Percentiles rank a stretch among this genome's conserved stretches.
Conservation (phyloP, 2,113 vertebrate species). For the Dasyornis broadbenti region DNA sequence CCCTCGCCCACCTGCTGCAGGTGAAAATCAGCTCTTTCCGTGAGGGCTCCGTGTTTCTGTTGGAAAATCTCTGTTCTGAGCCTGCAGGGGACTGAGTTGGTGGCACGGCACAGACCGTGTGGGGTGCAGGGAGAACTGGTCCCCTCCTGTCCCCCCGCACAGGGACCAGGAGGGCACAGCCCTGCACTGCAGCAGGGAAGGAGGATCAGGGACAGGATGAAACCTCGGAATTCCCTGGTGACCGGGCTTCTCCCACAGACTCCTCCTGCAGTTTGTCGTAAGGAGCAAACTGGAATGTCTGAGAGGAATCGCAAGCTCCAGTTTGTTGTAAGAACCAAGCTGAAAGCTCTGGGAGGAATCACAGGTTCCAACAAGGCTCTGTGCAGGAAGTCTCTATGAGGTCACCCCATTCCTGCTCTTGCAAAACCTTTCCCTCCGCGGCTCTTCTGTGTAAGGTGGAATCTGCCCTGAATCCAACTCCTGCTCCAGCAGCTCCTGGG, state of each 20-base stretch:
- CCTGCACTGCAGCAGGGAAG: accelerated
- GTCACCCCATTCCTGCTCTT: neutral
- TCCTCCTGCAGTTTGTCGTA: neutral
- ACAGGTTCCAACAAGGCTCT: neutral
- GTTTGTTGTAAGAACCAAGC: neutral
- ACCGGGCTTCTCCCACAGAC: neutral
- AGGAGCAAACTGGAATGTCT: neutral
- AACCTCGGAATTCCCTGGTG: neutral
- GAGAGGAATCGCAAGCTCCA: neutral
- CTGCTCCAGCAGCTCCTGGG: neutral
- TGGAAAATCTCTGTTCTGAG: neutral
- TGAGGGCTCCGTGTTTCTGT: accelerated
- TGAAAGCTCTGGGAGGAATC: neutral
- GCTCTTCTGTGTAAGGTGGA: neutral
- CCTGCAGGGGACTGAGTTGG: neutral
- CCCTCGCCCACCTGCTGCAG: neutral
- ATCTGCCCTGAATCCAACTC: neutral
- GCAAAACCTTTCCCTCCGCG: neutral
- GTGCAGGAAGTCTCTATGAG: neutral
- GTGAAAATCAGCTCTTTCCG: neutral
- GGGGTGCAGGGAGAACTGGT: neutral
- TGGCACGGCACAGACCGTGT: neutral
- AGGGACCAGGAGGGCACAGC: neutral
- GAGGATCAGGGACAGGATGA: neutral
- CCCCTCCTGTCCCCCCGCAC: neutral